phyloP scores from a whole-genome alignment of 2,113 vertebrate genomes.

The Stegostoma tigrinum region DNA sequence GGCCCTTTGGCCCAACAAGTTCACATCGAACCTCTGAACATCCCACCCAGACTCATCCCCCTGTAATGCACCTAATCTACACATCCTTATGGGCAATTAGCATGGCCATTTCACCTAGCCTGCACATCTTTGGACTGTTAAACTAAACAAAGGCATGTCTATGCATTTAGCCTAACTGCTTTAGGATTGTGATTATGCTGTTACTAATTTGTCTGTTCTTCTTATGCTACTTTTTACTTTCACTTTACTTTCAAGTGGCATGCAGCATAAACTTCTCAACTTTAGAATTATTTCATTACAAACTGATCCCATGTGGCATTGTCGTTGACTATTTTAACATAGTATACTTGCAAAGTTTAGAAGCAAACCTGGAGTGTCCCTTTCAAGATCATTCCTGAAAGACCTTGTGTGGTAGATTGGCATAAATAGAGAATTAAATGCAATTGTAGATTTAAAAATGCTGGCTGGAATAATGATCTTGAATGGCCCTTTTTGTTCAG shows the following conservation, averaged over 20 bases:
- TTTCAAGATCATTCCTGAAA: neutral
- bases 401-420: neutral
- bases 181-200: neutral
- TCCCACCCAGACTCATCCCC: too few species aligned
- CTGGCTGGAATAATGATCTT: constrained; percentile 2
- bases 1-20: too few species aligned
- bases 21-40: too few species aligned
- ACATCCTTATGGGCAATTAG: too few species aligned
- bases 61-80: too few species aligned
- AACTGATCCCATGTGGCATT: neutral
- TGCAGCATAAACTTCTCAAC: neutral
- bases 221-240: neutral
- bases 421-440: neutral
- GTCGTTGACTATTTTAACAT: neutral
- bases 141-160: neutral
- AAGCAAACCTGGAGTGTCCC: neutral
- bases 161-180: neutral
- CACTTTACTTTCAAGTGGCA: neutral
- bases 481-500: neutral
- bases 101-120: too few species aligned
- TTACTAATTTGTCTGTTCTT: neutral
- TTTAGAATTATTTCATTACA: neutral
- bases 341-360: neutral
- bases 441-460: constrained; percentile 4
- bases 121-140: too few species aligned